phyloP scores from a whole-genome alignment of 2,888 invertebrate genomes.

The Nomada goodeniana region DNA sequence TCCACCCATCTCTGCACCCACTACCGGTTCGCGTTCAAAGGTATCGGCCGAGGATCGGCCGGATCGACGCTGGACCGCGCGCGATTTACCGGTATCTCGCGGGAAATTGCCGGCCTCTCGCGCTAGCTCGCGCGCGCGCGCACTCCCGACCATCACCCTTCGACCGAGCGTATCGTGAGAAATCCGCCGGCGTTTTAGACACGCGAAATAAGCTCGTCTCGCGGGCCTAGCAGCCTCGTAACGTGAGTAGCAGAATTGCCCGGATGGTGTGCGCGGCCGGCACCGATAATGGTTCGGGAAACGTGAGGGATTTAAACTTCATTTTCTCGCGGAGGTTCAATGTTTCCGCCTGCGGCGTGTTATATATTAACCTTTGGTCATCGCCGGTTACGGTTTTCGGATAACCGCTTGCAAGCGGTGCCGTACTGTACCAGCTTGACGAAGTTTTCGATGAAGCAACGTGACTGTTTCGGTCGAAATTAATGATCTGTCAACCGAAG shows the following conservation, averaged over 20 bases:
- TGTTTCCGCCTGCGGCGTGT: neutral
- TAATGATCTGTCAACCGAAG: too few species aligned
- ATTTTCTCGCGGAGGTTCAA: too few species aligned
- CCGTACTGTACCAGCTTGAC: too few species aligned
- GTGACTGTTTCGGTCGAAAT: too few species aligned
- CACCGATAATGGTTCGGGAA: neutral
- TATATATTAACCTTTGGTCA: too few species aligned
- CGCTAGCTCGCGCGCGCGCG: neutral
- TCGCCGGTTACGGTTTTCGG: too few species aligned
- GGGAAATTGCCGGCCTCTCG: slow-evolving; percentile 40
- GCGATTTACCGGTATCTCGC: slow-evolving; percentile 56
- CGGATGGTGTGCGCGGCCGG: neutral
- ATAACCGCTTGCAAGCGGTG: too few species aligned
- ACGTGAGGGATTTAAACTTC: neutral
- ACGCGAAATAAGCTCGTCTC: slow-evolving; percentile 22
- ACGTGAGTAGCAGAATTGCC: slow-evolving; percentile 29
- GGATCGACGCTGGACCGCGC: slow-evolving; percentile 24
- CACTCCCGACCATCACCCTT: slow-evolving; percentile 25
- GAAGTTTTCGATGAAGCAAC: too few species aligned
- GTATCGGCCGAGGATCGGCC: slow-evolving; percentile 54
- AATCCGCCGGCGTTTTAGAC: slow-evolving; percentile 27
- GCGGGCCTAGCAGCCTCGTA: neutral
- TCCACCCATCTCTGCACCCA: slow-evolving; percentile 74
- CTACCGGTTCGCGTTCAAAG: slow-evolving; percentile 69
- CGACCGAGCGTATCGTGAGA: slow-evolving; percentile 42